phyloP scores from a whole-genome alignment of 2,113 vertebrate genomes.

The Clinocottus analis region DNA sequence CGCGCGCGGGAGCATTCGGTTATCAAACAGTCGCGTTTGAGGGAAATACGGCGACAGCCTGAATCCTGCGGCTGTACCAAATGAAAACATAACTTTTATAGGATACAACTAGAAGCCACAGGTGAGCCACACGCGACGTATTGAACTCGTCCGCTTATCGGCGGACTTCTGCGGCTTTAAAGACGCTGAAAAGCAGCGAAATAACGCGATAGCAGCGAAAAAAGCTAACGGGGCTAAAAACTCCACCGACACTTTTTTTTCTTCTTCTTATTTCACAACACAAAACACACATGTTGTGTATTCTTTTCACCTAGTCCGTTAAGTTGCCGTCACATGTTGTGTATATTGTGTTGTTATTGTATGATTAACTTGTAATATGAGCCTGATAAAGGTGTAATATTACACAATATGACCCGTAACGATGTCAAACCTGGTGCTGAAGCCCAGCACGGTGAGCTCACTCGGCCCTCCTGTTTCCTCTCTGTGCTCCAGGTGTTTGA shows the following conservation, averaged over 20 bases:
- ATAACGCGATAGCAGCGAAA: not conserved
- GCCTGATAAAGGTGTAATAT: no score
- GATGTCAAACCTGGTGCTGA: not conserved
- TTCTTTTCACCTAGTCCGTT: not conserved
- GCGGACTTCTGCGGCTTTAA: not conserved
- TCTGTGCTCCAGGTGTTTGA: not conserved
- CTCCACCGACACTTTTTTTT: not conserved
- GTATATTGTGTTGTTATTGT: not conserved
- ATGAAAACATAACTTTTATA: accelerated
- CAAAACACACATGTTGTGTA: not conserved
- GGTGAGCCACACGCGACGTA: accelerated
- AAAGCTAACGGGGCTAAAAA: not conserved
- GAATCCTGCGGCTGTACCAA: not conserved
- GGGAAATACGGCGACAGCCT: not conserved
- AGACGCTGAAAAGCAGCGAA: not conserved
- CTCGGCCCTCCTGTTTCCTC: not conserved
- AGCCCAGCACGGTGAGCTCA: no score
- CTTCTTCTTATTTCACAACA: not conserved
- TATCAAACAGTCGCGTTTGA: constrained; percentile 3
- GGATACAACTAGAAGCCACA: accelerated
- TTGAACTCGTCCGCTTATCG: not conserved
- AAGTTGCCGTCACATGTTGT: not conserved
- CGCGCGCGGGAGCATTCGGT: constrained; percentile 62
- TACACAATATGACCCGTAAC: no score
- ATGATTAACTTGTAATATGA: no score